Base-by-base conservation (phyloP, 2,888 invertebrate genomes). In the Pilophorus perplexus region DNA sequence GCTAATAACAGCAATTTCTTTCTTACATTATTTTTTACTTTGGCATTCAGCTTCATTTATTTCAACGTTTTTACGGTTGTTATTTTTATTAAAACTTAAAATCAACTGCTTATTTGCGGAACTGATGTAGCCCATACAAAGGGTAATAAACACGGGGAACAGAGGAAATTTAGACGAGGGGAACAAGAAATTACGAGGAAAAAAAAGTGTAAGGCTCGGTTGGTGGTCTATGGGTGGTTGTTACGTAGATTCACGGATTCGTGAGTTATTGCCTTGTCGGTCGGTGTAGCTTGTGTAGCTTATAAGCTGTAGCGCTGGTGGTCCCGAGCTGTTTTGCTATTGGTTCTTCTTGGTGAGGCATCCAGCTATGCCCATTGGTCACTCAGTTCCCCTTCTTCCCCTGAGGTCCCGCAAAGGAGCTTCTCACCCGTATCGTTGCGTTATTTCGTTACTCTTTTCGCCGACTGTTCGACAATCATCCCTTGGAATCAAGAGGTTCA, bases 231-330 rank as follows among this genome's bases (percentile, higher is more conserved):
- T 59, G 59, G 59, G 59, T 33, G 59, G 59, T 59, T 40, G 59
- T 59, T 59, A 59, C 42, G 59, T 59, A 40, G 40, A 59, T 59
- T 59, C 59, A 59, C 59, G 59, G 59, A 59, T 59, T 59, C 59
- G 59, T 59, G 59, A 59, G 59, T 59, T 59, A 59, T 59, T 28
- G 52, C 52, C 52, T 14, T 18, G 52, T 52, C 28, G n/a, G n/a
- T n/a, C n/a, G 52, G 52, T 52, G 52, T 52, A 52, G 52, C 52
- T 33, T 52, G 52, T 52, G 52, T 52, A 14, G 52, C 28, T 52
- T 10, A 52, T 52, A 52, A 28, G 52, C 52, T 52, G 52, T 52
- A 25, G 52, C 28, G 27, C 50, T 28, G 52, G 52, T 52, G 52
- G 52, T 52, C 52, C 18, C 8, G 18, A 14, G 52, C 4, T 1